Percentiles rank a stretch among this genome's conserved stretches.
These are phyloP conservation scores for Acanthurus leucopareius DNA, from an alignment of 2,797 vertebrate genomes.

Conservation along the genomic window DNA sequence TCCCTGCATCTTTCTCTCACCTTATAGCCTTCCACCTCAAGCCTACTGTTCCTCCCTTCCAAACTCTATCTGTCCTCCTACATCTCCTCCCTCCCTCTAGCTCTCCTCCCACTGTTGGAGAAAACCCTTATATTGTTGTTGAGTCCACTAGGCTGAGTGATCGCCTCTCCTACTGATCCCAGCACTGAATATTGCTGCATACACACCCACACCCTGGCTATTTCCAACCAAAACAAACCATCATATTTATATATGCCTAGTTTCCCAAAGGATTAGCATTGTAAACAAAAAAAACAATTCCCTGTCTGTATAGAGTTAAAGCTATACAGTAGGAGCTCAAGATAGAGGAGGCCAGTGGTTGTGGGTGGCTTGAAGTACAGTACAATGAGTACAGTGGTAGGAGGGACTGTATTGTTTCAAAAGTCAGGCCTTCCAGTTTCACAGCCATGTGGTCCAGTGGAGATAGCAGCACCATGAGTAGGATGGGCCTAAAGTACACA, in stretches of 20 bases:
- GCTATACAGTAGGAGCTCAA: slow-evolving; percentile 33
- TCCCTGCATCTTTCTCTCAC: not conserved
- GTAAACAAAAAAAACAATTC: slow-evolving; percentile 37
- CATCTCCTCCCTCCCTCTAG: not conserved
- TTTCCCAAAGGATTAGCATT: slow-evolving; percentile 40
- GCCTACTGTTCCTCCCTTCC: not conserved
- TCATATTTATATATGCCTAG: slow-evolving; percentile 24
- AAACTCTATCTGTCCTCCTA: not conserved
- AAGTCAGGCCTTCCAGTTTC: slow-evolving; percentile 31
- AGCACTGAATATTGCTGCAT: slow-evolving; percentile 24
- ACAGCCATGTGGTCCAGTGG: slow-evolving; percentile 43
- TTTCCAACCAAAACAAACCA: slow-evolving; percentile 44
- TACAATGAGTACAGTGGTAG: slow-evolving; percentile 53
- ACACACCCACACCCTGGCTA: slow-evolving; percentile 46
- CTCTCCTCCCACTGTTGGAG: slow-evolving; percentile 4
- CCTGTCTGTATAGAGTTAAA: slow-evolving; percentile 26
- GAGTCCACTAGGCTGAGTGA: slow-evolving; percentile 28
- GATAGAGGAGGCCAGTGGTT: slow-evolving; percentile 31
- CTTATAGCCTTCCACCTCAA: not conserved
- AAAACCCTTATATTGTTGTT: slow-evolving; percentile 23
- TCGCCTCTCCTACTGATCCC: slow-evolving; percentile 45
- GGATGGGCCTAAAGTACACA: slow-evolving; percentile 21
- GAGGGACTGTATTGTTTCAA: slow-evolving; percentile 46
- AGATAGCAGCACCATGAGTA: slow-evolving; percentile 50
- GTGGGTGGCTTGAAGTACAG: slow-evolving; percentile 60